These are phyloP conservation scores for Coremacera marginata DNA, from an alignment of 2,888 invertebrate species.

Conservation along the genomic window DNA sequence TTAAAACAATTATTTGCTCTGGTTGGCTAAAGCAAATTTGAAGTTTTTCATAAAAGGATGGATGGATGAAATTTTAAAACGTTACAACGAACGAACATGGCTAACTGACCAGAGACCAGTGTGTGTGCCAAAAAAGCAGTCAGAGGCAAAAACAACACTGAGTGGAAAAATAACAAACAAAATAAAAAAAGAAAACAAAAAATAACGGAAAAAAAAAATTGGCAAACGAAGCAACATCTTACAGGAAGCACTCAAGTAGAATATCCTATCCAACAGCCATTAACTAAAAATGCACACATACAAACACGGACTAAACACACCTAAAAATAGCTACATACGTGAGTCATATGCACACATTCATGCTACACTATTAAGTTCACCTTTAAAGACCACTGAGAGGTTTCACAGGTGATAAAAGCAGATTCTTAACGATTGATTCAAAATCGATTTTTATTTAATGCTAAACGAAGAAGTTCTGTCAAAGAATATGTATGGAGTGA, in stretches of 20 bases:
- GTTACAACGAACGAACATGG: background rate
- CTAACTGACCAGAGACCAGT: background rate
- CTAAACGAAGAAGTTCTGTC: background rate
- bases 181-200: background rate
- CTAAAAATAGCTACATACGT: background rate
- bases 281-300: background rate
- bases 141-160: background rate
- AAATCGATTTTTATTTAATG: conserved; percentile 39
- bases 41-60: background rate
- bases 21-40: background rate
- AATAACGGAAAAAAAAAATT: background rate
- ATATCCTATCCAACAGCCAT: background rate
- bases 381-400: conserved; percentile 30
- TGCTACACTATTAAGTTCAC: background rate
- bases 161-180: background rate
- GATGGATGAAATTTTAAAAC: background rate
- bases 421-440: conserved; percentile 37
- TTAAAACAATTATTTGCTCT: conserved; percentile 1
- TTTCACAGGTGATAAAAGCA: conserved; percentile 32
- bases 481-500: background rate
- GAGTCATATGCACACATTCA: too few relatives aligned
- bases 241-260: conserved; percentile 9
- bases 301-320: background rate
- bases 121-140: background rate
- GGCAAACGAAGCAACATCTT: background rate